Evolutionary conservation across 2,113 vertebrate genomes (phyloP).

Genomic region (Caracal caracal): DNA sequence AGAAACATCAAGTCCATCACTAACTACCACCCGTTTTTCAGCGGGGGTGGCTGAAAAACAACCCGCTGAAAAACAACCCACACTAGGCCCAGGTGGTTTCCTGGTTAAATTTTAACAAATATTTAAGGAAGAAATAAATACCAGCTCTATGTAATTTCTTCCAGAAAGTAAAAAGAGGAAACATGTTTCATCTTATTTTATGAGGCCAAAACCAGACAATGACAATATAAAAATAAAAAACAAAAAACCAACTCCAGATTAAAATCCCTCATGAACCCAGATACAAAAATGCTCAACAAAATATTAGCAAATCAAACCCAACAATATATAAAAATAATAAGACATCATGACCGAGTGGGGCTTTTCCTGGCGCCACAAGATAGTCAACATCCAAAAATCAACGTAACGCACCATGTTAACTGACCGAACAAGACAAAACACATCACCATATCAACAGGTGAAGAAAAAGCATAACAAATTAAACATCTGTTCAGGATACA

Average conservation of each 20-base stretch:
- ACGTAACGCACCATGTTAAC: no score
- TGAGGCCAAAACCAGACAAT: not conserved
- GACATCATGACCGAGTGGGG: fast-evolving
- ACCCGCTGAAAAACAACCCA: not conserved
- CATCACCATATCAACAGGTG: not conserved
- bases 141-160: not conserved
- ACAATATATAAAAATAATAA: not conserved
- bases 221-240: not conserved
- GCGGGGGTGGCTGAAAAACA: not conserved
- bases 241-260: not conserved
- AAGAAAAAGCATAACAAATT: not conserved
- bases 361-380: not conserved
- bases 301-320: not conserved
- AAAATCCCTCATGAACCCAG: not conserved
- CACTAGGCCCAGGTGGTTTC: not conserved
- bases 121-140: not conserved
- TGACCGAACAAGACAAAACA: not conserved
- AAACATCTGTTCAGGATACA: not conserved
- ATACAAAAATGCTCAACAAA: not conserved
- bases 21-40: not conserved
- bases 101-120: not conserved
- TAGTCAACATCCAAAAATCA: not conserved
- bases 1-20: not conserved
- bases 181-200: not conserved
- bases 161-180: not conserved